Base-by-base conservation (phyloP, 1,140 invertebrate species). In the Philopotamus ludificatus region DNA sequence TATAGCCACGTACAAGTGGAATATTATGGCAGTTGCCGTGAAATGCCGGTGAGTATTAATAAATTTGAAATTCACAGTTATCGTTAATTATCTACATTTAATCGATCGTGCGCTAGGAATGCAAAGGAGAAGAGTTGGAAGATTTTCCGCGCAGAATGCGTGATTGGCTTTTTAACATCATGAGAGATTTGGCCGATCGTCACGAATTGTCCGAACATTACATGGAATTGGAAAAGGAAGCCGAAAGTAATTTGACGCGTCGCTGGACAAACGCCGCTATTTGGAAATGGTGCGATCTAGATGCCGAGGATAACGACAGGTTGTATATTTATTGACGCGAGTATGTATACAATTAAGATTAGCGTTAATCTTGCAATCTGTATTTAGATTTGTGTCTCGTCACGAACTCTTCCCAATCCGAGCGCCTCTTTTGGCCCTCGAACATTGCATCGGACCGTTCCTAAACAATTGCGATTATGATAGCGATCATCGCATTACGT, bases 231-330 rank as follows among this genome's bases (percentile, higher is more conserved):
- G 90, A 96, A 80, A 82, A 87, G 50, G 92, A 95, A 79, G 92
- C 93, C 16, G 93, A 96, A 80, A 86, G 84, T 8, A 92, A 93
- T 73, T 83, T 90, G 70, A 90, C 89, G 0, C 81, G 89, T 26
- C 85, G 90, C 71, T 95, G 93, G 91, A 85, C 89, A 3, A 94
- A 94, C 75, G 93, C 94, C 10, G 94, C 94, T 28, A 88, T 97
- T 58, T 97, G 95, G 95, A 97, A 97, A 75, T 97, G 94, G 90
- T 97, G 94, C 74, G 94, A 97, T 75, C 82, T 97, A 45, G 94
- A 97, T 76, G 89, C 87, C 15, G 85, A 93, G 76, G 90, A 92
- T 62, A 90, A 92, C 71, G 92, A 95, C 78, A 85, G 86, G 86
- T 88, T 71, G 42, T n/a, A 26, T 54, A 23, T 3, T 23, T 54